Conservation (phyloP, 2,113 vertebrate genomes). For the Turdus rufiventris region DNA sequence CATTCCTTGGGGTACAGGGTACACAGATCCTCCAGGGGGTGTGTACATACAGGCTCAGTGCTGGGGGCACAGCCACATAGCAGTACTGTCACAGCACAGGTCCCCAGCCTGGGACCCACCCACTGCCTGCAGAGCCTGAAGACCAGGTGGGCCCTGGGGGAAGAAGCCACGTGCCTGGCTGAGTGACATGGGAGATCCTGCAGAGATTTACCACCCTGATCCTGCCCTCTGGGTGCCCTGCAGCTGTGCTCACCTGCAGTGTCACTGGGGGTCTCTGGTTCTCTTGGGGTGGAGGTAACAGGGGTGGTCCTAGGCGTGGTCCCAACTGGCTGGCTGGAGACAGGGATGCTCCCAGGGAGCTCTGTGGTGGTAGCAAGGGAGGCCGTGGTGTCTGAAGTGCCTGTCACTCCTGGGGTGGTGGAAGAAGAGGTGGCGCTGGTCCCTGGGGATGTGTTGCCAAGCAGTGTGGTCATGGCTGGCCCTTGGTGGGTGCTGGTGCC, state of each 20-base stretch:
- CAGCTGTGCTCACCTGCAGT: background rate
- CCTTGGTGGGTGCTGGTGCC: background rate
- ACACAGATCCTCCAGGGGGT: background rate
- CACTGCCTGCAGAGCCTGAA: background rate
- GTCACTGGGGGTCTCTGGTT: background rate
- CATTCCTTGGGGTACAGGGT: background rate
- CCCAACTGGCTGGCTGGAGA: background rate
- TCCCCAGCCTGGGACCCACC: background rate
- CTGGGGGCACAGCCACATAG: background rate
- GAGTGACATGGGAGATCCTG: background rate
- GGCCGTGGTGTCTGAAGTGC: background rate
- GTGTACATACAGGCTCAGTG: background rate
- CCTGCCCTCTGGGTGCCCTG: fast-evolving
- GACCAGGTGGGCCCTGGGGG: fast-evolving
- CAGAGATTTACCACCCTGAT: background rate
- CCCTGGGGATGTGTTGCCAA: background rate
- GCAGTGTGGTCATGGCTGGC: background rate
- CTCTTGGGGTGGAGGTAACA: no score
- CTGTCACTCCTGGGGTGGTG: background rate
- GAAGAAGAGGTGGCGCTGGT: background rate
- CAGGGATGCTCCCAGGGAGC: fast-evolving
- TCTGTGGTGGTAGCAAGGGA: background rate
- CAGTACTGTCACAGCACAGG: background rate
- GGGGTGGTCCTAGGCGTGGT: background rate
- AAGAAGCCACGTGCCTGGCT: background rate